These are phyloP conservation scores for Aurelia coerulea DNA, from an alignment of 30 jellyfish, hydroid and myxozoan species.

Conservation along the genomic window DNA sequence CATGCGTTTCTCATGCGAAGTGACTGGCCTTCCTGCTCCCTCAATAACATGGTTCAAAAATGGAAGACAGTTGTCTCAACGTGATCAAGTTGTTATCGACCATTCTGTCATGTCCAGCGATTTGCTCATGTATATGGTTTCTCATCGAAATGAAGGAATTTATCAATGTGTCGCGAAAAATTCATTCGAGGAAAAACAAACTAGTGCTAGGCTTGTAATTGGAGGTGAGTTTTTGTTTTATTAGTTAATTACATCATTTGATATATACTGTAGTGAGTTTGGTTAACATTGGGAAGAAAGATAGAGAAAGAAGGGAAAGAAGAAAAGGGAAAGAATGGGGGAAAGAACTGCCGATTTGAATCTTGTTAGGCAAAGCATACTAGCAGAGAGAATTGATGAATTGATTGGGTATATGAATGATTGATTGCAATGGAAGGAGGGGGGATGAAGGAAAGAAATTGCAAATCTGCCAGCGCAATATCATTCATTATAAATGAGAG, in stretches of 20 bases:
- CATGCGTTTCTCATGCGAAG: slow-evolving; percentile 72
- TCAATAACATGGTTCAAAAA: slow-evolving; percentile 75
- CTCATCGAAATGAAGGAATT: slow-evolving; percentile 80
- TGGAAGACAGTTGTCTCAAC: slow-evolving; percentile 50
- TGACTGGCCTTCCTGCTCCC: slow-evolving; percentile 73
- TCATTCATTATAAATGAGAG: no score
- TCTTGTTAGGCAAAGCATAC: no score
- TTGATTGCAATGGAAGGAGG: no score
- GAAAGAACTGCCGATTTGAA: no score
- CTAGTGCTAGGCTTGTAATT: slow-evolving; percentile 76
- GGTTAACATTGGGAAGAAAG: no score
- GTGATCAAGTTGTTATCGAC: slow-evolving; percentile 10
- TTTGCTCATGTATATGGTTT: slow-evolving; percentile 27
- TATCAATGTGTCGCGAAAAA: slow-evolving; percentile 89
- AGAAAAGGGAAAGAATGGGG: no score
- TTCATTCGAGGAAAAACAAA: slow-evolving; percentile 61
- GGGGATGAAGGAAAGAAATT: no score
- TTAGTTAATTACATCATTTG: neutral
- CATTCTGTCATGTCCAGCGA: slow-evolving; percentile 48
- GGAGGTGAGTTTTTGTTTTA: slow-evolving; percentile 61
- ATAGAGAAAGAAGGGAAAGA: no score
- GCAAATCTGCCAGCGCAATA: no score
- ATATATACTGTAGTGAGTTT: neutral
- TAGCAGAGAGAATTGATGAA: no score
- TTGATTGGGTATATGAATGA: no score